Conservation (phyloP, 2,888 invertebrate genomes). For the Lymantria dispar region DNA sequence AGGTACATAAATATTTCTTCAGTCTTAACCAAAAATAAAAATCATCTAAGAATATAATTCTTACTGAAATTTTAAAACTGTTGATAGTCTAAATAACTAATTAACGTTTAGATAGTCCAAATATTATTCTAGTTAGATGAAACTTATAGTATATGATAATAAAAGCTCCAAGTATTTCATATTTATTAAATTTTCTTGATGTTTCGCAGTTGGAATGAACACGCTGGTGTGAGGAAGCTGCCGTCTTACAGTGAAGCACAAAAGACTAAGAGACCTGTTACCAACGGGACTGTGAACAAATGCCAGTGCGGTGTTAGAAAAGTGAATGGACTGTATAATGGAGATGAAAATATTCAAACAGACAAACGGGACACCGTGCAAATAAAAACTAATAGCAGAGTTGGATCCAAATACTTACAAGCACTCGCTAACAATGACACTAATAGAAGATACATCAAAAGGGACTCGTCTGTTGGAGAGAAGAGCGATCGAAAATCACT, state of each 20-base stretch:
- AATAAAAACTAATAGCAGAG: constrained; percentile 70
- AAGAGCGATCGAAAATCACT: constrained; percentile 56
- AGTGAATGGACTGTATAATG: constrained; percentile 60
- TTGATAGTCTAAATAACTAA: too few relatives aligned
- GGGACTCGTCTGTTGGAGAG: constrained; percentile 68
- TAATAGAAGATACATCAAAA: constrained; percentile 59
- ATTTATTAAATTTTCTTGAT: constrained; percentile 4
- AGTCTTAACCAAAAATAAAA: too few relatives aligned
- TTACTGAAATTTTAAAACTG: too few relatives aligned
- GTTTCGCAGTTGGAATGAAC: constrained; percentile 79
- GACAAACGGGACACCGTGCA: constrained; percentile 59
- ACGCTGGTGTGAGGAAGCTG: constrained; percentile 77
- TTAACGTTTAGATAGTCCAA: too few relatives aligned
- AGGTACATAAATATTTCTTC: too few relatives aligned
- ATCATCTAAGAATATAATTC: too few relatives aligned
- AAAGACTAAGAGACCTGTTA: constrained; percentile 75
- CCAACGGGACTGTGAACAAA: constrained; percentile 67
- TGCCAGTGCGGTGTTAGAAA: constrained; percentile 74
- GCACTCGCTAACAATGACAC: constrained; percentile 62
- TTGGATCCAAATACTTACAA: constrained; percentile 75
- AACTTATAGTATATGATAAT: not conserved
- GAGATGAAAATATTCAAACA: constrained; percentile 47
- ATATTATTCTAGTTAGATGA: not conserved
- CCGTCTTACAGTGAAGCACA: constrained; percentile 80
- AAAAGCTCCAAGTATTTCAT: not conserved